These are phyloP conservation scores for Drosophila kepulauana DNA, from an alignment of 1,140 invertebrate species.

Conservation along the genomic window DNA sequence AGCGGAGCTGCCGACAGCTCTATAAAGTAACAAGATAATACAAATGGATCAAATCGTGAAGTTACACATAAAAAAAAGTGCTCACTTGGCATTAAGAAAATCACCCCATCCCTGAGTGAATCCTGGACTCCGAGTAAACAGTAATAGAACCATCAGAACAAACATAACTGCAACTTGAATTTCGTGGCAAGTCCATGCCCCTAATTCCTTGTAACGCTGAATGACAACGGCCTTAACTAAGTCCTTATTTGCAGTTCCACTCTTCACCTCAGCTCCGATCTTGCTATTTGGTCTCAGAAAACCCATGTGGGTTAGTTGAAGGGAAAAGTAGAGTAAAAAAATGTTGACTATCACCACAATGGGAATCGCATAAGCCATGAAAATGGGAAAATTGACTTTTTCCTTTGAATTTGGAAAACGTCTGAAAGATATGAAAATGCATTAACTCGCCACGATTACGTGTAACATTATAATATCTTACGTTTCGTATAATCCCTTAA, in stretches of 20 bases:
- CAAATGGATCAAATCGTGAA: background rate
- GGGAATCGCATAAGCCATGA: slow-evolving; percentile 88
- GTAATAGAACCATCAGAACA: slow-evolving; percentile 90
- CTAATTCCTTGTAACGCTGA: slow-evolving; percentile 90
- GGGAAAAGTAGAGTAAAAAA: slow-evolving; percentile 89
- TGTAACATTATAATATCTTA: slow-evolving; percentile 68
- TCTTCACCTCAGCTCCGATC: slow-evolving; percentile 85
- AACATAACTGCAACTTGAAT: slow-evolving; percentile 90
- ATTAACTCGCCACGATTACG: background rate
- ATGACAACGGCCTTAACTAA: slow-evolving; percentile 87
- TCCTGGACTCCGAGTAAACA: slow-evolving; percentile 94
- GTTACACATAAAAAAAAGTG: too few species aligned
- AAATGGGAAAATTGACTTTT: slow-evolving; percentile 89
- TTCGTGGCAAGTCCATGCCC: slow-evolving; percentile 93
- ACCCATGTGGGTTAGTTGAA: slow-evolving; percentile 91
- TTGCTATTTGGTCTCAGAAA: slow-evolving; percentile 87
- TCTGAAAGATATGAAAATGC: slow-evolving; percentile 32
- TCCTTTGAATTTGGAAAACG: slow-evolving; percentile 87
- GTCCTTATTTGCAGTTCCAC: slow-evolving; percentile 86
- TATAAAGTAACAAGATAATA: slow-evolving; percentile 58
- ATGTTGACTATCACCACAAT: slow-evolving; percentile 90
- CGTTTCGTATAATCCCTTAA: slow-evolving; percentile 90
- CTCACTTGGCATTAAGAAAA: slow-evolving; percentile 61
- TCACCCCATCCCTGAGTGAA: slow-evolving; percentile 67
- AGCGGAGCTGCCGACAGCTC: slow-evolving; percentile 91